Base-by-base conservation (phyloP, 2,797 vertebrate genomes). In the Poecilia gillii region DNA sequence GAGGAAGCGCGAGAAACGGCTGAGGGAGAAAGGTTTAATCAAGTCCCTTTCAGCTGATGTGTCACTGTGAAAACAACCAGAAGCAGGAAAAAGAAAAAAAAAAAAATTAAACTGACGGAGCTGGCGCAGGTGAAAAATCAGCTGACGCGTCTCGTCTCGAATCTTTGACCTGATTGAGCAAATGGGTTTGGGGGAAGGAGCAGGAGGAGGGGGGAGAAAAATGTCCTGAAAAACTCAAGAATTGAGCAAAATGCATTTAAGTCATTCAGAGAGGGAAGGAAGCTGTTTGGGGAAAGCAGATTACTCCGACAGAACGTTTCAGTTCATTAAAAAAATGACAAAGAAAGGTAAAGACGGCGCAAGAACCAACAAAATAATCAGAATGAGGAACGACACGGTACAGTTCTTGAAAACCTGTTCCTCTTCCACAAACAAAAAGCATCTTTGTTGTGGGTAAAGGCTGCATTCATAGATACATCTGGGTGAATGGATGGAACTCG, bases 41-140 rank as follows among this genome's bases (percentile, higher is more conserved):
- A 90, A 89, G 86, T 90, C 79, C 88, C 79, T 91, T 93, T 93
- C 85, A 89, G 83, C 84, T 82, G 75, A 88, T 79, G 81, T 80
- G 81, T 81, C 75, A 81, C 81, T 64, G 73, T n/a, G 72, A 81
- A 91, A 88, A 88, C 79, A 80, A 81, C 73, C 1, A 79, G 53
- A 74, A 82, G 31, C 16, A 4, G 64, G 73, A 33, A 25, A 25
- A 3, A 57, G 77, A 77, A 31, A n/a, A 55, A 55, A 55, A n/a
- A 55, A 28, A 59, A 7, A 23, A 25, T 53, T 20, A 51, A 41
- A 41, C 47, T 73, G 75, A 87, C 72, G 14, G 64, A 77, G 82
- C 82, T 84, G 84, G 87, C 66, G 46, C 13, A 2, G 79, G 78
- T 41, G 76, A 55, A 87, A 62, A 89, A 89, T 84, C 83, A 70